Base-by-base conservation (phyloP, 2,113 vertebrate genomes). In the Ginglymostoma cirratum region DNA sequence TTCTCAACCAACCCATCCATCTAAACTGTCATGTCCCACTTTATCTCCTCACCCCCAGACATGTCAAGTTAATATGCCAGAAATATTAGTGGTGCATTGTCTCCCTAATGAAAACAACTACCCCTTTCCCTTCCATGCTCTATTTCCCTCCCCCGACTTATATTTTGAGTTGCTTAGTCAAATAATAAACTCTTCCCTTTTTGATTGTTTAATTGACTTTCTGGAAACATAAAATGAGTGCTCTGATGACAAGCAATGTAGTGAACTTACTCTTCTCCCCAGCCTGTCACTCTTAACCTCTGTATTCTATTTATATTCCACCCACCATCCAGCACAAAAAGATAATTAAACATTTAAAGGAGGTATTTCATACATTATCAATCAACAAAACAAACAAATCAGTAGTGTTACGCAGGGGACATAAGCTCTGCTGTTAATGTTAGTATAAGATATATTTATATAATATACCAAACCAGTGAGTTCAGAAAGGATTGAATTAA, bases 321-420 rank as follows among this genome's bases (percentile, higher is more conserved):
- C 8, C 86, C 87, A 61, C 38, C 19, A 66, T 93, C 89, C 55
- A 38, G 34, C 38, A 67, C 0, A n/a, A 66, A 65, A 67, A 93
- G 17, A 38, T 23, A 42, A 66, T 66, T 66, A n/a, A 66, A 67
- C 66, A 38, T 92, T 92, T 92, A 21, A 65, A n/a, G 34, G 61
- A 65, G 34, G 15, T 38, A 19, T 66, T 83, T 83, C 21, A 83
- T 45, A 42, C 0, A 0, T 83, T 83, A 83, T 19, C 17, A 19
- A 38, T 38, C 89, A 66, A 66, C 34, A 90, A 93, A 90, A 34
- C 87, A 61, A 92, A 92, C 52, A 90, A 90, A 90, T 92, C 61
- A 92, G 15, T n/a, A 23, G 34, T 34, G 52, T 90, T n/a, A 61
- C 34, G 5, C 27, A 61, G 87, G 14, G 34, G 52, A 34, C 52